Percentiles rank a stretch among this genome's conserved stretches.
These are phyloP conservation scores for Bradypus variegatus DNA, from an alignment of 2,797 vertebrate species.

Conservation along the genomic window DNA sequence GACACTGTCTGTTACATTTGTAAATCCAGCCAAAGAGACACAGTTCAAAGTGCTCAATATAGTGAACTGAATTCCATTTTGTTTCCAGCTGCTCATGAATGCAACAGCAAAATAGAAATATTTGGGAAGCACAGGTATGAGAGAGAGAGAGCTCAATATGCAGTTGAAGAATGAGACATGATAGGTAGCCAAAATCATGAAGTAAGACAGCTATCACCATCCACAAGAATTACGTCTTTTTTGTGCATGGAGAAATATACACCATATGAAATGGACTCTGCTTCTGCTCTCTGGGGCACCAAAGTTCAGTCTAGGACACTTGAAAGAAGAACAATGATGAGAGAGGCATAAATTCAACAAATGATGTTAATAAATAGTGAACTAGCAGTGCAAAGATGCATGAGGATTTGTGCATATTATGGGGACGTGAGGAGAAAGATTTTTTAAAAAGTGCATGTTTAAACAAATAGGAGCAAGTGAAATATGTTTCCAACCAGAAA, in stretches of 20 bases:
- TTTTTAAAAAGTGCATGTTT: neutral
- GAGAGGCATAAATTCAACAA: neutral
- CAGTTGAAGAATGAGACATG: neutral
- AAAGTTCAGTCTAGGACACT: neutral
- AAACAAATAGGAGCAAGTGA: neutral
- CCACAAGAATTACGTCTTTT: neutral
- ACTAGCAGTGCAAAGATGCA: neutral
- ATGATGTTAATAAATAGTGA: neutral
- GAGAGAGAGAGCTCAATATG: neutral
- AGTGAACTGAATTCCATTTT: neutral
- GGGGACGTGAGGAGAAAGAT: neutral
- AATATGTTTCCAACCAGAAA: fast-evolving
- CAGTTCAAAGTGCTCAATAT: neutral
- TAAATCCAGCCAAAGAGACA: slow-evolving; percentile 31
- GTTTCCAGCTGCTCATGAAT: slow-evolving; percentile 10
- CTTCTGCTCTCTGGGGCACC: neutral
- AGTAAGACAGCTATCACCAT: neutral
- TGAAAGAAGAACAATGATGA: neutral
- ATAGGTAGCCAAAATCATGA: neutral
- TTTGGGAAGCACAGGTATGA: neutral
- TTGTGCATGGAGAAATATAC: neutral
- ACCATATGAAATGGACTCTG: neutral
- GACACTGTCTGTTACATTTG: neutral
- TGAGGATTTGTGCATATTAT: neutral
- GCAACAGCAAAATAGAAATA: neutral